phyloP scores from a whole-genome alignment of 2,113 vertebrate genomes.

The Terrapene triunguis region DNA sequence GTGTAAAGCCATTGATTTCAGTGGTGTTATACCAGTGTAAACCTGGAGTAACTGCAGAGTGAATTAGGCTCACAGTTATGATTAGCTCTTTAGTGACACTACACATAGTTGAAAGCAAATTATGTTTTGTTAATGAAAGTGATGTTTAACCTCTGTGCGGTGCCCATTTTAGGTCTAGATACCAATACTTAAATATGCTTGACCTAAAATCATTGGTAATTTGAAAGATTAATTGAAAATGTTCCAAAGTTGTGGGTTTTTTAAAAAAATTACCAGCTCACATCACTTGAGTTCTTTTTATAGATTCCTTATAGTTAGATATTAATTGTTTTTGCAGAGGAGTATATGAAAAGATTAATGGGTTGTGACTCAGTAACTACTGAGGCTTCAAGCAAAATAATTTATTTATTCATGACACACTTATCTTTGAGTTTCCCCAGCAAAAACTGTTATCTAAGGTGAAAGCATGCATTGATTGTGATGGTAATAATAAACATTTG shows the following conservation, averaged over 20 bases:
- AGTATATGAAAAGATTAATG: conserved; percentile 63
- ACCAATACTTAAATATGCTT: background rate
- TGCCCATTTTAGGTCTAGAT: background rate
- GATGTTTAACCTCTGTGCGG: background rate
- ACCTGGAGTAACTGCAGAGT: background rate
- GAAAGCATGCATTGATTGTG: conserved; percentile 63
- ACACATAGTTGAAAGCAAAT: background rate
- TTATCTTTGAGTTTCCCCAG: conserved; percentile 66
- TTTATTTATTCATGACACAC: conserved; percentile 63
- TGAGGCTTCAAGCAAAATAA: conserved; percentile 59
- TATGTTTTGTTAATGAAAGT: background rate
- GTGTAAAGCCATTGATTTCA: background rate
- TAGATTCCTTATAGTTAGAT: conserved; percentile 49
- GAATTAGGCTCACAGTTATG: background rate
- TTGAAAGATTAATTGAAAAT: conserved; percentile 29
- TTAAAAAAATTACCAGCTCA: conserved; percentile 38
- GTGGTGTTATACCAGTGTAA: background rate
- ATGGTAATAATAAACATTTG: conserved; percentile 25
- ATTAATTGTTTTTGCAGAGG: conserved; percentile 45
- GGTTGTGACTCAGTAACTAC: conserved; percentile 52
- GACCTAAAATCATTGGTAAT: background rate
- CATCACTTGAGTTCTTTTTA: conserved; percentile 26
- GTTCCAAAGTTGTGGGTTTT: conserved; percentile 42
- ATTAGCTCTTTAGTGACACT: background rate
- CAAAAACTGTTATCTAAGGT: conserved; percentile 63